Evolutionary conservation across 2,113 vertebrate genomes (phyloP).

Genomic region (Bubo bubo): DNA sequence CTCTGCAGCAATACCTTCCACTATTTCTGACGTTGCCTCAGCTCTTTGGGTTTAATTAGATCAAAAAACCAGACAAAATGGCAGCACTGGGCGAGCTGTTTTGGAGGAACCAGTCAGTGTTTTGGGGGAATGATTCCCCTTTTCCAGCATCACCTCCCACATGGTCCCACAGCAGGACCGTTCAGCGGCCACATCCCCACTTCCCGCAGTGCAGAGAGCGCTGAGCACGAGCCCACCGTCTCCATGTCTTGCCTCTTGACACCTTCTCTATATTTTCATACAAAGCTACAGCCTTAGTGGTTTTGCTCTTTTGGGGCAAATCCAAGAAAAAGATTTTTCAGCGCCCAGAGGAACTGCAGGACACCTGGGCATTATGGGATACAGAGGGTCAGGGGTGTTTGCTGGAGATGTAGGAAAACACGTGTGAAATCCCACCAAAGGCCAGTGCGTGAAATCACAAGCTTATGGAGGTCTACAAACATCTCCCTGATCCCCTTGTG

Average conservation of each 20-base stretch:
- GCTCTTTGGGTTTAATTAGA: background rate
- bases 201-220: background rate
- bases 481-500: fast-evolving
- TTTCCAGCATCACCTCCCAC: background rate
- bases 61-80: background rate
- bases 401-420: background rate
- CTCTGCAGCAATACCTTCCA: background rate
- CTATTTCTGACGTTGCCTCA: background rate
- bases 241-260: background rate
- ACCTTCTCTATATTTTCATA: background rate
- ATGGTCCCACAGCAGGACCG: background rate
- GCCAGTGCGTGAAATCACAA: background rate
- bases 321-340: background rate
- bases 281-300: background rate
- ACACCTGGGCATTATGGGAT: fast-evolving
- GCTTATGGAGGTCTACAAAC: background rate
- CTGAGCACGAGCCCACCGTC: fast-evolving
- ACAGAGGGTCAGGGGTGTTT: background rate
- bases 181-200: fast-evolving
- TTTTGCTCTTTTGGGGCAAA: background rate
- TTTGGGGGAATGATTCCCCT: background rate
- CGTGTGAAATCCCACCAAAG: background rate
- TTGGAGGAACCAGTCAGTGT: background rate
- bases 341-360: background rate
- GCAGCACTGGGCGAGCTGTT: background rate